Conservation (phyloP, 2,888 invertebrate species). For the Agonopterix subpropinquella region DNA sequence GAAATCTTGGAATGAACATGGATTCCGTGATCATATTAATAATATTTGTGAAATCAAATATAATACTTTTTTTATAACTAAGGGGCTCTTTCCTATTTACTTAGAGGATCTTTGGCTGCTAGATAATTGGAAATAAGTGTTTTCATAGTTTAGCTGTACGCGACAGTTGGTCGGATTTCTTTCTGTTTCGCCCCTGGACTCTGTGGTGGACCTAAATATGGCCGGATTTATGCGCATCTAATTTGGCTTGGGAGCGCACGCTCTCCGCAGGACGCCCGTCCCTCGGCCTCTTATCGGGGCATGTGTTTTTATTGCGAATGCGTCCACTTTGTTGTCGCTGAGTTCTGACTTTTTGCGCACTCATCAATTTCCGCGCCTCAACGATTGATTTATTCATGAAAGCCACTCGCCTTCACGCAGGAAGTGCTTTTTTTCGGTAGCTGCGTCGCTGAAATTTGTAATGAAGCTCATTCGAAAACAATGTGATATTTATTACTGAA, state of each 20-base stretch:
- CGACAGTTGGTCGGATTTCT: constrained; percentile 2
- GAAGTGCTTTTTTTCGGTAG: constrained; percentile 66
- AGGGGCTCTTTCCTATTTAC: too few species aligned
- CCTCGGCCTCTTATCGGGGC: constrained; percentile 41
- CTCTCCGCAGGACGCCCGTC: constrained; percentile 21
- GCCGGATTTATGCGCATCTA: constrained; percentile 68
- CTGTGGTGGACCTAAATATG: constrained; percentile 17
- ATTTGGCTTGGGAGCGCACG: constrained; percentile 53
- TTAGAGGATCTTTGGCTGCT: too few species aligned
- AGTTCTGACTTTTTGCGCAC: constrained; percentile 63
- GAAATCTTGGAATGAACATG: too few species aligned
- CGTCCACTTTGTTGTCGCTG: constrained; percentile 65
- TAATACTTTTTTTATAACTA: too few species aligned
- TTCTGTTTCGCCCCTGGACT: constrained; percentile 8
- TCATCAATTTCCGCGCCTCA: constrained; percentile 74
- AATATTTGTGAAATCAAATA: too few species aligned
- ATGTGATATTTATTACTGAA: constrained; percentile 63
- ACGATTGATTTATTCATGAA: constrained; percentile 74
- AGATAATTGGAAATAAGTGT: too few species aligned
- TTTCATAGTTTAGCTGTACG: too few species aligned
- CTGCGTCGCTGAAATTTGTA: constrained; percentile 64
- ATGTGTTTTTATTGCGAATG: constrained; percentile 57
- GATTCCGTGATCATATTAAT: too few species aligned
- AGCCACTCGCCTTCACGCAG: constrained; percentile 62
- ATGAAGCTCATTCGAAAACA: constrained; percentile 70